These are phyloP conservation scores for Delichon dasypus DNA, from an alignment of 2,797 vertebrate species.

Conservation along the genomic window DNA sequence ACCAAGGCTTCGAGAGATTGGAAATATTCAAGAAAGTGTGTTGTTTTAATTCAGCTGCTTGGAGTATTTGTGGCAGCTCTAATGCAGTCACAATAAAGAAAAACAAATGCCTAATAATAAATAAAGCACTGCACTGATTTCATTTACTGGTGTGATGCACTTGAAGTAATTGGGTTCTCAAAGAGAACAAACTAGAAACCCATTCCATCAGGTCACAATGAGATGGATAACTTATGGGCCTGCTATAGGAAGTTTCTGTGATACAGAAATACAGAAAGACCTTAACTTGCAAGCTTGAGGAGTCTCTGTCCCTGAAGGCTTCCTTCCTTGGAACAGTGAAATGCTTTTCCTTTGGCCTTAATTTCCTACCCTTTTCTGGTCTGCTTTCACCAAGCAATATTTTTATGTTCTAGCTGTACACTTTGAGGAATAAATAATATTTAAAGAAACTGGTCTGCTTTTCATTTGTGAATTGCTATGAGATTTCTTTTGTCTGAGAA, in stretches of 20 bases:
- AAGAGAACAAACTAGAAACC: slow-evolving; percentile 11
- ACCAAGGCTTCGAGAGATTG: not conserved
- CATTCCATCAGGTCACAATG: not conserved
- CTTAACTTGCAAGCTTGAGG: not conserved
- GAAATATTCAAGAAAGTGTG: not conserved
- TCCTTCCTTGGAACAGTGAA: not conserved
- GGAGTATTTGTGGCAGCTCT: not conserved
- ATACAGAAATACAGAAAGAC: not conserved
- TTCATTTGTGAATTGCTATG: not conserved
- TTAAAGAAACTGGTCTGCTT: not conserved
- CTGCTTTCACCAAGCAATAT: slow-evolving; percentile 11
- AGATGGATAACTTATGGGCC: not conserved
- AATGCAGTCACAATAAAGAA: not conserved
- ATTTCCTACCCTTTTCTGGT: not conserved
- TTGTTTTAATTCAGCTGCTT: slow-evolving; percentile 11
- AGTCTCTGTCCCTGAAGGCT: not conserved
- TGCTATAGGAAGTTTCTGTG: not conserved
- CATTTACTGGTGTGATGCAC: slow-evolving; percentile 29
- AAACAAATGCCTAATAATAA: slow-evolving; percentile 47
- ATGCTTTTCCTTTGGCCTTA: not conserved
- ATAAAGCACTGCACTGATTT: slow-evolving; percentile 16
- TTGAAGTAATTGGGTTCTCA: slow-evolving; percentile 48
- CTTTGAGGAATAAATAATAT: slow-evolving; percentile 40
- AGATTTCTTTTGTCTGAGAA: not conserved
- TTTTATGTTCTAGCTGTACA: slow-evolving; percentile 1